phyloP scores from a whole-genome alignment of 2,113 vertebrate species.

The Macquaria australasica region DNA sequence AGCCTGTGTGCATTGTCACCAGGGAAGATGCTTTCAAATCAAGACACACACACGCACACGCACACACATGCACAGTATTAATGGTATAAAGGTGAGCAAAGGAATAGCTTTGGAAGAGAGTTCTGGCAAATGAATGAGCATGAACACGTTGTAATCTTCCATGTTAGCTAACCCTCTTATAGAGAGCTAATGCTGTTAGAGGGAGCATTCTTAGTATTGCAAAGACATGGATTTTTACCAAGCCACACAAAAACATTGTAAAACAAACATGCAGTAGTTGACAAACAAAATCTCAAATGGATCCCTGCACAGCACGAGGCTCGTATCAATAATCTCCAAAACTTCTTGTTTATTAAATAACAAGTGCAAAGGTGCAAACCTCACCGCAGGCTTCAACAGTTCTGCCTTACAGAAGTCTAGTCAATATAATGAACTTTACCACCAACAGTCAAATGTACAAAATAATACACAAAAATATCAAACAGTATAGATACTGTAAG shows the following conservation, averaged over 20 bases:
- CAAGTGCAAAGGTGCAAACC: neutral
- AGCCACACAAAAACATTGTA: neutral
- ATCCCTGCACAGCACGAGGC: conserved; percentile 7
- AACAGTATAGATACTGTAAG: neutral
- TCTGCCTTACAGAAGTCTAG: neutral
- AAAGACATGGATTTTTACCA: neutral
- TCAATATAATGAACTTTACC: conserved; percentile 16
- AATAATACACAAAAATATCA: neutral
- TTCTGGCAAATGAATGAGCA: neutral
- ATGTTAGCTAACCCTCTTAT: neutral
- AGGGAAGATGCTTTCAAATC: conserved; percentile 22
- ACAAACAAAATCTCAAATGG: neutral
- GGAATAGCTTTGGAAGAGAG: neutral
- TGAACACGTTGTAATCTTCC: neutral
- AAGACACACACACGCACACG: neutral
- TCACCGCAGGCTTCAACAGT: conserved; percentile 14
- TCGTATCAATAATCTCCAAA: neutral
- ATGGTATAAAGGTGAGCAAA: neutral
- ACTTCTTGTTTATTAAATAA: conserved; percentile 28
- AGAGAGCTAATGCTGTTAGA: conserved; percentile 1
- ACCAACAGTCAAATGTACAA: neutral
- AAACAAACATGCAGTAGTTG: neutral
- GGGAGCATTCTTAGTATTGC: neutral
- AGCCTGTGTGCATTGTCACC: conserved; percentile 1
- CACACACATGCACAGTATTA: conserved; percentile 8